Base-by-base conservation (phyloP, 2,113 vertebrate genomes). In the Ochotona curzoniae region DNA sequence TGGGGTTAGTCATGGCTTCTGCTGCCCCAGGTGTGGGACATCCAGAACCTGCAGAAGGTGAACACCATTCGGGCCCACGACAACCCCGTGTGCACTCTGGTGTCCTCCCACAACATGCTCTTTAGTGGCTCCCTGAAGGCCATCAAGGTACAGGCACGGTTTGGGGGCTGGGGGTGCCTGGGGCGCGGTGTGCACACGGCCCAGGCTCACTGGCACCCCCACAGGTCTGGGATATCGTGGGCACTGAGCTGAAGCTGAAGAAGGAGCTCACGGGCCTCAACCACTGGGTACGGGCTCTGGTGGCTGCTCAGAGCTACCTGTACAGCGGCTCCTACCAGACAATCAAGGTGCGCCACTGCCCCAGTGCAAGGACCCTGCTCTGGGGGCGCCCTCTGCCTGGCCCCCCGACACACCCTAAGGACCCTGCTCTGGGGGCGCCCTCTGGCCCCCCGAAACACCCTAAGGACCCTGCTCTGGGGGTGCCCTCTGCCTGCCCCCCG, bases 301-400 rank as follows among this genome's bases (percentile, higher is more conserved):
- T 99, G 96, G 99, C 99, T 10, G 99, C 99, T 23, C 99, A 99
- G 97, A 99, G 99, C 96, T 99, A 99, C 98, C 98, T 99, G 91
- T 99, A 99, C 98, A 99, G 99, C 0, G 99, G 99, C 78, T 99
- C 99, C 7, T 99, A 99, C 97, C 99, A 99, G 98, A 99, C 99
- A 96, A 99, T 99, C 98, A 99, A 99, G 99, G 99, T 99, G 78
- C 0, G 61, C 11, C 79, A 44, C 38, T 44, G 38, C 38, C 38
- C 38, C 38, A 44, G 38, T 44, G 38, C 38, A 44, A 44, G 38
- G 38, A 44, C 6, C 38, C 38, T 44, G 38, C 64, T n/a, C 32
- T 7, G 25, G 21, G 10, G 61, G 35, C 63, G 35, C 49, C 8
- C 0, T 38, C 67, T 25, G 15, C 17, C 18, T 30, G 44, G n/a